Percentiles rank a stretch among this genome's conserved stretches.
phyloP scores from a whole-genome alignment of 2,113 vertebrate species.

The Pogona vitticeps region DNA sequence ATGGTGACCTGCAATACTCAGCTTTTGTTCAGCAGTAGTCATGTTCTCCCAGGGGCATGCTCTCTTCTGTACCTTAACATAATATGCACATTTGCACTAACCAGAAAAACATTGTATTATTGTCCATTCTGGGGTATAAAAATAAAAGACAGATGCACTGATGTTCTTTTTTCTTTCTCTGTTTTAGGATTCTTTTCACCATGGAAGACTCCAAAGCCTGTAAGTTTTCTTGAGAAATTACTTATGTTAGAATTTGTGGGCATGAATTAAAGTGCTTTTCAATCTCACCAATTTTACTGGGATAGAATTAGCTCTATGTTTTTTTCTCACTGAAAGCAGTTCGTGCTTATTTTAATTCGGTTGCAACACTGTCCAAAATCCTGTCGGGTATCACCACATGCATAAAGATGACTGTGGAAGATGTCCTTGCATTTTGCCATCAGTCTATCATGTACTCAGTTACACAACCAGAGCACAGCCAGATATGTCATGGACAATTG shows the following conservation, averaged over 20 bases:
- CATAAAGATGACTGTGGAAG: no score
- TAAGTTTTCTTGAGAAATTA: constrained; percentile 81
- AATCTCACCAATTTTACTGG: neutral
- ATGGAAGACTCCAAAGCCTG: constrained; percentile 98
- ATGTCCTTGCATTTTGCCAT: no score
- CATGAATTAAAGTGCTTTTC: neutral
- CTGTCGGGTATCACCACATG: no score
- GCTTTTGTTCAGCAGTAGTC: constrained; percentile 55
- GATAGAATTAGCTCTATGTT: neutral
- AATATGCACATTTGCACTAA: constrained; percentile 39
- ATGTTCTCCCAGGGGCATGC: constrained; percentile 47
- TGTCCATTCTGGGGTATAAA: neutral
- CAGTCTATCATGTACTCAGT: no score
- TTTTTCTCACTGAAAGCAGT: neutral
- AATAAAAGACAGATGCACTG: constrained; percentile 63
- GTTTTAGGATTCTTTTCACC: constrained; percentile 98
- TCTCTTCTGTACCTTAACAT: constrained; percentile 48
- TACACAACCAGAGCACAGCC: no score
- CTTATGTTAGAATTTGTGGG: constrained; percentile 11
- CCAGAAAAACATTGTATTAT: constrained; percentile 36
- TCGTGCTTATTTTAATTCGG: neutral
- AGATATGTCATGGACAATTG: no score
- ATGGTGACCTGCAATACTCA: neutral
- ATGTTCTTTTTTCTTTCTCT: constrained; percentile 73
- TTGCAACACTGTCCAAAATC: no score